These are phyloP conservation scores for Littorina saxatilis DNA, from an alignment of 1,140 invertebrate genomes.

Conservation along the genomic window DNA sequence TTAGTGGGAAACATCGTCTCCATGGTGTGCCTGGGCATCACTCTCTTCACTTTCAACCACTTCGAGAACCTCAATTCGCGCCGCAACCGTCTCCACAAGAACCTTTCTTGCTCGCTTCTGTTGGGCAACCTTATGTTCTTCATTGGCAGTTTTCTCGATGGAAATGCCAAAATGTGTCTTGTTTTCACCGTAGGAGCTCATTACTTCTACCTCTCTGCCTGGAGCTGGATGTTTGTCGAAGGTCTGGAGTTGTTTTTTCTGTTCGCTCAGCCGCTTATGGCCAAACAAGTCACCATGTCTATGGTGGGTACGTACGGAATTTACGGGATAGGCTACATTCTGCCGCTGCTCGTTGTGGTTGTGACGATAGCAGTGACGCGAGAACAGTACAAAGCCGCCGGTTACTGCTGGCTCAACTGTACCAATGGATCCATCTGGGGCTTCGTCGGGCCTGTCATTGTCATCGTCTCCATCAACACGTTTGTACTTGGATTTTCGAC, in stretches of 20 bases:
- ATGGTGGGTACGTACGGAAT: too few relatives aligned
- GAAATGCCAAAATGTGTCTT: neutral
- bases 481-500: neutral
- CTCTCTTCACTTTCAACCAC: neutral
- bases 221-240: neutral
- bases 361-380: too few relatives aligned
- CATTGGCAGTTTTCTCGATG: too few relatives aligned
- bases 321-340: too few relatives aligned
- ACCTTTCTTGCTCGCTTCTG: neutral
- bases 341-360: neutral
- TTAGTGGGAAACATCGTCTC: neutral
- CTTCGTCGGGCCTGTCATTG: neutral
- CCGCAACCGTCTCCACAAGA: neutral
- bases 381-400: neutral
- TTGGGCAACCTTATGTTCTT: neutral
- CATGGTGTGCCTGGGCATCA: neutral
- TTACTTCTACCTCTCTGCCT: conserved; percentile 14
- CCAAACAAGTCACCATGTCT: too few relatives aligned
- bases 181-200: neutral
- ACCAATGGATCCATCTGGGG: neutral
- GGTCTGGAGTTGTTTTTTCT: neutral
- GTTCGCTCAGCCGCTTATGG: neutral
- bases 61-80: neutral
- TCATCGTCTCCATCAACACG: neutral
- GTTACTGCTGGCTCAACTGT: neutral